phyloP scores from a whole-genome alignment of 2,797 vertebrate genomes.

The Cossypha heuglini region DNA sequence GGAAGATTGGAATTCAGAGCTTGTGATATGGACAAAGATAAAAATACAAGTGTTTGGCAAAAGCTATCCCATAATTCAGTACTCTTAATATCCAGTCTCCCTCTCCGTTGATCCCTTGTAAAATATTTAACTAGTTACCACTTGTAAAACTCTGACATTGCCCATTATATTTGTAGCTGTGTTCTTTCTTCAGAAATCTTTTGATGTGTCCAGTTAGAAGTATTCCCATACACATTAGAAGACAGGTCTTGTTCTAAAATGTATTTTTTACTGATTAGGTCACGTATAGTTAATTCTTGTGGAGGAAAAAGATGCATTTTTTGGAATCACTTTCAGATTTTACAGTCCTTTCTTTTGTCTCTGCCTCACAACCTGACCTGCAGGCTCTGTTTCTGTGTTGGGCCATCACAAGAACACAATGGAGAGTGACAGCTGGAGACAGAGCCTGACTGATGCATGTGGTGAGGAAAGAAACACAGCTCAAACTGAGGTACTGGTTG shows the following conservation, averaged over 20 bases:
- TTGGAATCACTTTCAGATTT: not conserved
- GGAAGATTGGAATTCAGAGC: not conserved
- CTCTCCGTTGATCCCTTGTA: not conserved
- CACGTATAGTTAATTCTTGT: not conserved
- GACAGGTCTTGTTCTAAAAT: not conserved
- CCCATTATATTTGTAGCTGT: not conserved
- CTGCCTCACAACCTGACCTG: not conserved
- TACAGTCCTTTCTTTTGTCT: not conserved
- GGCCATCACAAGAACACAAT: not conserved
- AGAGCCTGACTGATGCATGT: not conserved
- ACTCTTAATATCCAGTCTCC: not conserved
- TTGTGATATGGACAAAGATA: not conserved
- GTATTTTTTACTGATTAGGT: not conserved
- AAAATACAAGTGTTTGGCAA: not conserved
- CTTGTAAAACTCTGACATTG: not conserved
- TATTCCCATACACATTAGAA: not conserved
- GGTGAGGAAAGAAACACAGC: not conserved
- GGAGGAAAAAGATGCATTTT: not conserved
- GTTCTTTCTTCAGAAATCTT: not conserved
- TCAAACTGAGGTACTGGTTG: not conserved
- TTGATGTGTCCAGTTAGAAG: not conserved
- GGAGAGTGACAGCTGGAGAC: not conserved
- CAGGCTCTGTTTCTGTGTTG: not conserved
- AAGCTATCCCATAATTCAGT: not conserved
- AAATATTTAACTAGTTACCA: not conserved